Base-by-base conservation (phyloP, 2,113 vertebrate genomes). In the Cyphomyrus discorhynchus region DNA sequence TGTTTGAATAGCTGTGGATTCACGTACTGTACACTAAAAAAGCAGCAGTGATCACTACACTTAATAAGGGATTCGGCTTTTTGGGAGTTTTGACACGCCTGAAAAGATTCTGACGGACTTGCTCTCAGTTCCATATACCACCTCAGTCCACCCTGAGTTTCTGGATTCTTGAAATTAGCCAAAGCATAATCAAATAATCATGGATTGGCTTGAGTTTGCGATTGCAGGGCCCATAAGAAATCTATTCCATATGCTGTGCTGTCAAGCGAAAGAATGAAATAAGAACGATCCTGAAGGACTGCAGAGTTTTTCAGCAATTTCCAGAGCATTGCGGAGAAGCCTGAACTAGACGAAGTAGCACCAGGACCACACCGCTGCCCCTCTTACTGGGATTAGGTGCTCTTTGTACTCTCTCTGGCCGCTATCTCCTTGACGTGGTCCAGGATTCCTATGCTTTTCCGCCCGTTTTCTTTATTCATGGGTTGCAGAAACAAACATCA, bases 321-420 rank as follows among this genome's bases (percentile, higher is more conserved):
- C 92, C 93, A 93, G 93, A 93, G 86, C 66, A 93, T 92, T 93
- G 93, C 85, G 87, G 89, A 88, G 88, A 93, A 92, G 93, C 90
- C 95, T 96, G 96, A 91, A 70, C 92, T 95, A 92, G 89, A 91
- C 96, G 94, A 93, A 5, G 90, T 86, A 89, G 90, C 89, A 89
- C 88, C 53, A 62, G 91, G 91, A 91, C 90, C 88, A 87, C 70
- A 11, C 88, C 31, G 62, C 77, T 35, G 88, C 90, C 91, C 91
- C 87, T 89, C 89, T 62, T 53, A 90, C 92, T 91, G 90, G 91
- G 90, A 92, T 93, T 93, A 92, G 92, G 77, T 90, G 89, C 53
- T 88, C 53, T 91, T 93, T 92, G 91, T 90, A 91, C 90, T 80
- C 56, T 39, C 87, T 50, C 21, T 39, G 86, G 89, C 90, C 89